A percentile compares a stretch with the other conserved stretches of the same genome.
These are phyloP conservation scores for Cyrtodaria siliqua DNA, from an alignment of 2,888 invertebrate species.

Conservation along the genomic window DNA sequence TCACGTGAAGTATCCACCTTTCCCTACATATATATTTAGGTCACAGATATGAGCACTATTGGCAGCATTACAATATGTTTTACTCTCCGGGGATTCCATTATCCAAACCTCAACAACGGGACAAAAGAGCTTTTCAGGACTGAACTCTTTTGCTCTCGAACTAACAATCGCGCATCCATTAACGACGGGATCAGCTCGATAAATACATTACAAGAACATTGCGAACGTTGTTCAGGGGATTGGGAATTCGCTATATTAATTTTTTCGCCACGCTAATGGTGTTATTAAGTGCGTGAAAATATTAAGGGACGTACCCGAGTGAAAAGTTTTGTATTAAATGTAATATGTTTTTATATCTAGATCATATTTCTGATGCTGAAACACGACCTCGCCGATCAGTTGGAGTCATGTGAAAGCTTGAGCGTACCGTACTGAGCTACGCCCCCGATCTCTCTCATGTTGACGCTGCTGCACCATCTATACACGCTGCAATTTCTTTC, in stretches of 20 bases:
- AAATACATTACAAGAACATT: conserved; percentile 35
- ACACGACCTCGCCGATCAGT: conserved; percentile 8
- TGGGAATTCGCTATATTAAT: conserved; percentile 45
- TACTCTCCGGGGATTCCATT: conserved; percentile 27
- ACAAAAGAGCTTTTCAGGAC: conserved; percentile 15
- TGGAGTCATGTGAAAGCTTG: not conserved
- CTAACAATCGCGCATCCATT: conserved; percentile 56
- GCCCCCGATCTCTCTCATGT: too few relatives aligned
- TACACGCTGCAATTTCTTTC: too few relatives aligned
- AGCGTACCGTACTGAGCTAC: not conserved
- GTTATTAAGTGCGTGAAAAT: conserved; percentile 43
- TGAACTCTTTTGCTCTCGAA: conserved; percentile 18
- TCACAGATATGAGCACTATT: not conserved
- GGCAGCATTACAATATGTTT: not conserved
- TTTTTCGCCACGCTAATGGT: conserved; percentile 29
- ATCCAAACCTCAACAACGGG: conserved; percentile 8
- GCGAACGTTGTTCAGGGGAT: conserved; percentile 56
- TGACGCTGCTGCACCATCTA: too few relatives aligned
- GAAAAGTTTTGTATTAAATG: conserved; percentile 33
- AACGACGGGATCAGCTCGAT: conserved; percentile 42
- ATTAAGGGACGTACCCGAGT: conserved; percentile 11
- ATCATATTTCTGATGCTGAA: conserved; percentile 12
- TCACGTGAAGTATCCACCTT: too few relatives aligned
- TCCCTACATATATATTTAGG: not conserved
- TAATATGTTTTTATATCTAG: conserved; percentile 38